Percentiles rank a stretch among this genome's conserved stretches.
Evolutionary conservation across 2,888 invertebrate species (phyloP).

Genomic region (Ecliptopera silaceata): DNA sequence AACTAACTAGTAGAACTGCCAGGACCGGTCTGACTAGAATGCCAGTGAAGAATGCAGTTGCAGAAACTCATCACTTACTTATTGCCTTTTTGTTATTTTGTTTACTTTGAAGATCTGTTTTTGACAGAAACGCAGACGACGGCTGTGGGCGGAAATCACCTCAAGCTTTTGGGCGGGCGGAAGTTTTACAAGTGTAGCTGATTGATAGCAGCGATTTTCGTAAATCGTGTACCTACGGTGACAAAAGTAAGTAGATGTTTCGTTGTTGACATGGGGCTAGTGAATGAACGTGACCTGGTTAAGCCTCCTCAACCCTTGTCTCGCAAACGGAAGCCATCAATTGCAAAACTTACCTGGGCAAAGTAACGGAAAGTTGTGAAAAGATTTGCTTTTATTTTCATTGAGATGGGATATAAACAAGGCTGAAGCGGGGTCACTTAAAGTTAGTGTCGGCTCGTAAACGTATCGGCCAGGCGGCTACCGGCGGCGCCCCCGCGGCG

Average conservation of each 20-base stretch:
- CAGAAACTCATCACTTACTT: constrained; percentile 35
- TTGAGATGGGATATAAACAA: constrained; percentile 74
- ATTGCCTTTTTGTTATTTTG: constrained; percentile 7
- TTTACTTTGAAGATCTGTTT: constrained; percentile 4
- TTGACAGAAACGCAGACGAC: not conserved
- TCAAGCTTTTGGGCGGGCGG: constrained; percentile 19
- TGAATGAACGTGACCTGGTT: constrained; percentile 32
- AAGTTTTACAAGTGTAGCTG: constrained; percentile 5
- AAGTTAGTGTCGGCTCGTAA: constrained; percentile 80
- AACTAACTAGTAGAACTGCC: constrained; percentile 29
- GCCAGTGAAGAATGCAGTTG: constrained; percentile 33
- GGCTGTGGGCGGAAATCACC: constrained; percentile 9
- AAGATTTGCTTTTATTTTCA: constrained; percentile 66
- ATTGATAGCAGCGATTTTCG: constrained; percentile 12
- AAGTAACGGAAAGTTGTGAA: constrained; percentile 55
- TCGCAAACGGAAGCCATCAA: constrained; percentile 20
- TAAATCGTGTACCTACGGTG: not conserved
- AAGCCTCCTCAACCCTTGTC: constrained; percentile 17
- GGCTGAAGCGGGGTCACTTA: constrained; percentile 75
- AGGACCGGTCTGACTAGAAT: constrained; percentile 37
- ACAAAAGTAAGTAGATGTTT: not conserved
- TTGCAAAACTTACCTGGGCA: constrained; percentile 37
- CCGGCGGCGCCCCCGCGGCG: constrained; percentile 74
- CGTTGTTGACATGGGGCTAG: not conserved
- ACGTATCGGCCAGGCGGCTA: constrained; percentile 73